Base-by-base conservation (phyloP, 1,140 invertebrate species). In the Phocides pigmalion region DNA sequence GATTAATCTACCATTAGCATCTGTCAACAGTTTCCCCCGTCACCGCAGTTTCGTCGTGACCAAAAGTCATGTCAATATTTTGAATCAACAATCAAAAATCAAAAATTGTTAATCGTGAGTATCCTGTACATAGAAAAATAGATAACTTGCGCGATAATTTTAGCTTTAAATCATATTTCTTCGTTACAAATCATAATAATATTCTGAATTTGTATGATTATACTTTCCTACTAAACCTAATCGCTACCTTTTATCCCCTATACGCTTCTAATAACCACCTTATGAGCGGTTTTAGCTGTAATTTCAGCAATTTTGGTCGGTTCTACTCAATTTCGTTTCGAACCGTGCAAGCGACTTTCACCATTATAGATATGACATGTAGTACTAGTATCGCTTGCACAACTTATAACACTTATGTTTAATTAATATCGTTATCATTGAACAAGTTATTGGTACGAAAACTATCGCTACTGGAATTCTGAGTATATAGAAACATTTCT, bases 241-340 rank as follows among this genome's bases (percentile, higher is more conserved):
- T 44, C 41, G 54, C 54, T 42, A 28, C 39, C 41, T 39, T 14
- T 58, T 58, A 46, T 58, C 54, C 20, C 39, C 16, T 46, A 46
- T 44, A 28, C 54, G 41, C 12, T 46, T 54, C 47, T 46, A 64
- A 47, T 53, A 44, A 11, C 15, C 2, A 68, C 58, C 70, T 72
- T 68, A 74, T 74, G 72, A 73, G 70, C 65, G 79, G 70, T 74
- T 79, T 83, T 78, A 72, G 72, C 71, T 68, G 64, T 82, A 84
- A 84, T 82, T 84, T 70, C 68, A 70, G 71, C 76, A 78, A 81
- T 80, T 80, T 80, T 54, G 64, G 67, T 74, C 58, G 59, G 63
- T 73, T 58, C 63, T 66, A 73, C 64, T 68, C 69, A 58, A 63
- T 66, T 69, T 50, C 46, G 49, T 42, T 28, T 17, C 6, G 70